Base-by-base conservation (phyloP, 2,888 invertebrate genomes). In the Ectropis crepuscularia region DNA sequence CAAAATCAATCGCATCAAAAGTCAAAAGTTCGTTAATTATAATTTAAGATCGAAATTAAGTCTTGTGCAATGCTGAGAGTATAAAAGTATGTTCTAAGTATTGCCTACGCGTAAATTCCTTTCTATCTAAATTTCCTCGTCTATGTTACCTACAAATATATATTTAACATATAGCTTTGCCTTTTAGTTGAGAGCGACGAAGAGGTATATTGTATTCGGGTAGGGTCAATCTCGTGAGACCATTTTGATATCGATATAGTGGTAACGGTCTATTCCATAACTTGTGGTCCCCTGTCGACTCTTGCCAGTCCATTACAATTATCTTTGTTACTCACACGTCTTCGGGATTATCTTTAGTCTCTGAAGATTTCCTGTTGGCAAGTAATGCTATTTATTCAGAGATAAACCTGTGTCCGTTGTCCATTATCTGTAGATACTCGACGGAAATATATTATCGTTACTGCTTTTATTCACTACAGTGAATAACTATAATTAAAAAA, bases 281-380 rank as follows among this genome's bases (percentile, higher is more conserved):
- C 81, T 81, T 76, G 74, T 50, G 73, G 74, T 78, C 81, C 82
- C 83, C 70, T 55, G 76, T 59, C 72, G 71, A 74, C 74, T 68
- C 75, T 84, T 76, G 74, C 70, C 68, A 73, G 74, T 76, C 77
- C 76, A 78, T 80, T 81, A 78, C 74, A 77, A 83, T 82, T 75
- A 68, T 64, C 71, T 61, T 63, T 66, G 69, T 68, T 74, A 68
- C 65, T 55, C 61, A 55, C 54, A 11, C 37, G 36, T n/a, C 42
- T 42, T 50, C 46, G 28, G 39, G 42, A 57, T 36, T 49, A 53
- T 42, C 58, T 53, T 43, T 12, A 37, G 42, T 54, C 45, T 41
- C 51, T 41, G 51, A 28, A 16, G 51, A 28, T 6, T 42, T 51
- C 41, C 41, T 41, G 39, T 41, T 39, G 8, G 28, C n/a, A 10